These are phyloP conservation scores for Slavum lentiscoides DNA, from an alignment of 2,888 invertebrate genomes.

Conservation along the genomic window DNA sequence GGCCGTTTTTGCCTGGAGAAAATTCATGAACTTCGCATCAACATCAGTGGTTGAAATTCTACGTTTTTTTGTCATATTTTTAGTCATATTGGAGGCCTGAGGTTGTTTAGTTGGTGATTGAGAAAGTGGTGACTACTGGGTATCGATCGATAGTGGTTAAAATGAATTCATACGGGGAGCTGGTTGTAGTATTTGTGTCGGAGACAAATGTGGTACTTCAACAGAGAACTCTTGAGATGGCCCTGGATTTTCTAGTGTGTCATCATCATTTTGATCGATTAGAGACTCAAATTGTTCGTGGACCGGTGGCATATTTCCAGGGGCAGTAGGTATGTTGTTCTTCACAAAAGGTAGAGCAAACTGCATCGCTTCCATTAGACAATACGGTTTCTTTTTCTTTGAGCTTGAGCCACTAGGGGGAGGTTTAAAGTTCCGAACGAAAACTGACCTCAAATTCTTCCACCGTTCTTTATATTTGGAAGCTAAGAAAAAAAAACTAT, in stretches of 20 bases:
- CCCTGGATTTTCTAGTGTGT: background rate
- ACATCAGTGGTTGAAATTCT: background rate
- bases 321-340: background rate
- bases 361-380: background rate
- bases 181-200: background rate
- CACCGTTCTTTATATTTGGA: slow-evolving; percentile 8
- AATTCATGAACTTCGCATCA: slow-evolving; percentile 1
- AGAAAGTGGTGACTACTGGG: slow-evolving; percentile 8
- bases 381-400: slow-evolving; percentile 4
- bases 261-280: background rate
- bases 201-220: slow-evolving; percentile 1
- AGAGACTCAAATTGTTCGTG: slow-evolving; percentile 7
- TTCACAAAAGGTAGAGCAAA: slow-evolving; percentile 2
- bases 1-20: background rate
- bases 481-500: background rate
- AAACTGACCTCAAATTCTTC: slow-evolving; percentile 2
- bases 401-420: background rate
- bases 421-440: background rate
- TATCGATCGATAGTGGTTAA: too few relatives aligned
- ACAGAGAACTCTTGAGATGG: background rate
- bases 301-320: slow-evolving; percentile 1
- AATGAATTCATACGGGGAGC: background rate
- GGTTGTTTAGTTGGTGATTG: background rate
- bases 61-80: background rate
- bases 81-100: background rate